These are phyloP conservation scores for Neria commutata DNA, from an alignment of 2,888 invertebrate genomes.

Conservation along the genomic window DNA sequence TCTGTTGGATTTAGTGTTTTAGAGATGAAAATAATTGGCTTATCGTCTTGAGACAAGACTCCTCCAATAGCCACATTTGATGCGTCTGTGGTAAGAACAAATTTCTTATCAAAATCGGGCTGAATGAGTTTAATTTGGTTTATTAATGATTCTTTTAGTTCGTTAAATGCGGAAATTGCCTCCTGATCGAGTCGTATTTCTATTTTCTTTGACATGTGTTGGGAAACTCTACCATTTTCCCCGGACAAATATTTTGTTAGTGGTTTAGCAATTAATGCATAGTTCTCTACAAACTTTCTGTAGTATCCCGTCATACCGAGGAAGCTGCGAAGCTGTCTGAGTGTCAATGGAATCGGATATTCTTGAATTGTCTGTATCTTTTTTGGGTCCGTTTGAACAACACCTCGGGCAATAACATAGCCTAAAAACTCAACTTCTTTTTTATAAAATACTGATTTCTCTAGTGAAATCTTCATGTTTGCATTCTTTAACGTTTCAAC, in stretches of 20 bases:
- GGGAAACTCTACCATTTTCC: not conserved
- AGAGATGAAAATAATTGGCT: too few relatives aligned
- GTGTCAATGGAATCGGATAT: not conserved
- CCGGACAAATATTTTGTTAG: not conserved
- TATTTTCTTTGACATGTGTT: not conserved
- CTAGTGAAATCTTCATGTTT: conserved; percentile 2
- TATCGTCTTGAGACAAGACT: too few relatives aligned
- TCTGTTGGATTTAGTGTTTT: too few relatives aligned
- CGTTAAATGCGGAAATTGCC: not conserved
- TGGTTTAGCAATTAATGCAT: not conserved
- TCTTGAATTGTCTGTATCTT: not conserved
- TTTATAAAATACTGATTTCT: not conserved
- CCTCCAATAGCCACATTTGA: not conserved
- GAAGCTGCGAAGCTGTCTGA: not conserved
- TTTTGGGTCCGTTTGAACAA: not conserved
- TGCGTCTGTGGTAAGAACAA: not conserved
- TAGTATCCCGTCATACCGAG: not conserved
- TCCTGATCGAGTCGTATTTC: not conserved
- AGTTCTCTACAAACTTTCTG: not conserved
- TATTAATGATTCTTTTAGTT: not conserved
- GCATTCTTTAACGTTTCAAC: not conserved
- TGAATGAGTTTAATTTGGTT: not conserved
- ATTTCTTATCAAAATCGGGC: not conserved
- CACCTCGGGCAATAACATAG: not conserved
- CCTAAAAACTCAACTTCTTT: conserved; percentile 2